Conservation (phyloP, 2,797 vertebrate genomes). For the Podarcis lilfordi region DNA sequence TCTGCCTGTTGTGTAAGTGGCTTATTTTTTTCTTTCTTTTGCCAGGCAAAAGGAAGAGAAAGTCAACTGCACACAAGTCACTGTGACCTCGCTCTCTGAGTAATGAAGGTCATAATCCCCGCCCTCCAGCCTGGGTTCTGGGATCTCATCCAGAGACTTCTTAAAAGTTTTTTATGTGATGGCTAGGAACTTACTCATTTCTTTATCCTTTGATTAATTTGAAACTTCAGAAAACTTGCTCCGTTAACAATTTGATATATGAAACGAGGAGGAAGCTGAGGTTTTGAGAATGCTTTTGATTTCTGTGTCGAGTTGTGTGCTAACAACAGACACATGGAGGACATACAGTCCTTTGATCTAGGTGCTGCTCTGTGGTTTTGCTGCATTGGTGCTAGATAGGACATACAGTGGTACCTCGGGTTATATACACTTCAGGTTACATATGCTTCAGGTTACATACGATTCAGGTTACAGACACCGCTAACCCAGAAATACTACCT, state of each 20-base stretch:
- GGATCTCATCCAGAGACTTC: background rate
- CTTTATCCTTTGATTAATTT: background rate
- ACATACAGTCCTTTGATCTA: background rate
- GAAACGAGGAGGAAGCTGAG: background rate
- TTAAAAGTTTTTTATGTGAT: background rate
- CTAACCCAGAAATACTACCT: no score
- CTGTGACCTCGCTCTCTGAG: background rate
- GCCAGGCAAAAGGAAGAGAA: background rate
- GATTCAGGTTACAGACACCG: no score
- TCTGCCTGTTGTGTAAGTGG: background rate
- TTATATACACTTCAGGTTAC: no score
- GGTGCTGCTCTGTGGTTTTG: background rate
- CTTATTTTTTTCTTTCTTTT: background rate
- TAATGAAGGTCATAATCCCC: no score
- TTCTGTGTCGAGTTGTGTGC: background rate
- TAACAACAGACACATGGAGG: background rate
- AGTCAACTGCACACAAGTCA: background rate
- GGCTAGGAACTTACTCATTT: background rate
- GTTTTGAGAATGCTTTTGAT: background rate
- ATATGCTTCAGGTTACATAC: no score
- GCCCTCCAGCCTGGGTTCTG: background rate
- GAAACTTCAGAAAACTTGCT: no score
- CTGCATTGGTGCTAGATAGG: background rate
- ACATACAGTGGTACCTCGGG: background rate
- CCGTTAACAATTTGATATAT: background rate